These are phyloP conservation scores for Pandemis cinnamomeana DNA, from an alignment of 2,888 invertebrate species.

Conservation along the genomic window DNA sequence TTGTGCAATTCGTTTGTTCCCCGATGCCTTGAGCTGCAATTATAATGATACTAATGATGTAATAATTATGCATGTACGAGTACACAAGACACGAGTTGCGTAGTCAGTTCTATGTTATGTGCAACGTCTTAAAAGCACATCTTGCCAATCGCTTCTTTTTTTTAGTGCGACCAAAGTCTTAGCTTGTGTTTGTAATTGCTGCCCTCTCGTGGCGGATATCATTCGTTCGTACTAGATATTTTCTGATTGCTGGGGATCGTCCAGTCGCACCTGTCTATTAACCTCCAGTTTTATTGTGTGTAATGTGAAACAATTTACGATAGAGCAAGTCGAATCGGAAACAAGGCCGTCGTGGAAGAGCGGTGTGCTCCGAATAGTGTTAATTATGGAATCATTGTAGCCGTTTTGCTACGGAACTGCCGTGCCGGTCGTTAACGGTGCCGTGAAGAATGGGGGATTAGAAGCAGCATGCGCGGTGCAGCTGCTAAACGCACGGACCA, in stretches of 20 bases:
- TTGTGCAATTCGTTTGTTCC: slow-evolving; percentile 14
- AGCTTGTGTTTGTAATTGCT: neutral
- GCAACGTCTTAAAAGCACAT: neutral
- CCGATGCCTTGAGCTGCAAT: slow-evolving; percentile 8
- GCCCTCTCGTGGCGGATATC: neutral
- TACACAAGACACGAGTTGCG: neutral
- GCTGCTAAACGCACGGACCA: slow-evolving; percentile 60
- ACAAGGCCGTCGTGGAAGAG: slow-evolving; percentile 74
- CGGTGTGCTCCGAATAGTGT: slow-evolving; percentile 72
- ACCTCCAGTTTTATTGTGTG: slow-evolving; percentile 61
- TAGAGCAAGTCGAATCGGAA: slow-evolving; percentile 74
- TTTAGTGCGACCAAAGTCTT: neutral
- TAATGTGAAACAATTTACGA: slow-evolving; percentile 76
- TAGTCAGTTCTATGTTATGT: neutral
- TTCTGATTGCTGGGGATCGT: slow-evolving; percentile 59
- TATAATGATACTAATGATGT: neutral
- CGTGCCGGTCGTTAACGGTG: slow-evolving; percentile 64
- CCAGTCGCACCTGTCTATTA: slow-evolving; percentile 70
- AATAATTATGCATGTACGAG: neutral
- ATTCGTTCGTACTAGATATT: neutral
- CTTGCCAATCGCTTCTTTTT: neutral
- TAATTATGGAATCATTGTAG: slow-evolving; percentile 74
- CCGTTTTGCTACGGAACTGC: slow-evolving; percentile 66
- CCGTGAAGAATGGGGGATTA: slow-evolving; percentile 60
- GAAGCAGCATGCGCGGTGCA: slow-evolving; percentile 63